phyloP scores from a whole-genome alignment of 2,797 vertebrate species.

The Botia almorhae region DNA sequence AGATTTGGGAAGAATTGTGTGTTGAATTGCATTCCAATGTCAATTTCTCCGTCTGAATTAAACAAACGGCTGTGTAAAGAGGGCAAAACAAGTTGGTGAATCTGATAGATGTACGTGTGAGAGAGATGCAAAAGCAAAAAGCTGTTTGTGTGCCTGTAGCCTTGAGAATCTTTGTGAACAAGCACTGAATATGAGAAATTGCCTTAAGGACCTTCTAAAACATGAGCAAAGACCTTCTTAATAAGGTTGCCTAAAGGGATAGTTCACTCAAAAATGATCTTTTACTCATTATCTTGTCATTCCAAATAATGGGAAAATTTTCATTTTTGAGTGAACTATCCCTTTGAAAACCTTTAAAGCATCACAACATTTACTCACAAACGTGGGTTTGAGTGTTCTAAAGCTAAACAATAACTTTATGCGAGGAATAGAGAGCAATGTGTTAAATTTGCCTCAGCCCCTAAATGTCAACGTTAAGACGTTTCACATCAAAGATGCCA shows the following conservation, averaged over 20 bases:
- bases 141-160: neutral
- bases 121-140: neutral
- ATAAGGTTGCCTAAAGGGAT: neutral
- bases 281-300: neutral
- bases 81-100: neutral
- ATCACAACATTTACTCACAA: too few species aligned
- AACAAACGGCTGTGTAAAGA: slow-evolving; percentile 4
- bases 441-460: too few species aligned
- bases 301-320: too few species aligned
- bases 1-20: neutral
- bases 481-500: neutral
- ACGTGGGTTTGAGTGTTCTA: too few species aligned
- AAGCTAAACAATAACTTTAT: too few species aligned
- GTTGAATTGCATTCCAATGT: neutral
- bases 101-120: neutral
- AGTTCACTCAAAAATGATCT: neutral
- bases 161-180: slow-evolving; percentile 27
- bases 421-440: neutral
- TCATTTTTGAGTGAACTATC: too few species aligned
- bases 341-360: too few species aligned
- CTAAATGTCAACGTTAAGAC: neutral
- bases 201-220: neutral
- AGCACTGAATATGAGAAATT: neutral
- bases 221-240: slow-evolving; percentile 1
- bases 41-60: neutral